phyloP scores from a whole-genome alignment of 2,113 vertebrate species.

The Desmodus rotundus region DNA sequence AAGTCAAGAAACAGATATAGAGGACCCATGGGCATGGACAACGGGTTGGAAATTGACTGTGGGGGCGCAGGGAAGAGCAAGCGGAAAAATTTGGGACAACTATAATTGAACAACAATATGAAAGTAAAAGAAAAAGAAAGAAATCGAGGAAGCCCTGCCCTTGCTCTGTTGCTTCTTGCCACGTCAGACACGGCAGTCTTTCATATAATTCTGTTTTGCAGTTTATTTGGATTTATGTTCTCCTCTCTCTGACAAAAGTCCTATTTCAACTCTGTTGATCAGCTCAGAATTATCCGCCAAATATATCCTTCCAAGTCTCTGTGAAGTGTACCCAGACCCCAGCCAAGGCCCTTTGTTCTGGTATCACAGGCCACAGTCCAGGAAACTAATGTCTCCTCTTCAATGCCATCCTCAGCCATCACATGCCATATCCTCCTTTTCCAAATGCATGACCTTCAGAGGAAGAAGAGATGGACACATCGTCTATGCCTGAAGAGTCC shows the following conservation, averaged over 20 bases:
- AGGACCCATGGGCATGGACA: too few relatives aligned
- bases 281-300: conserved; percentile 27
- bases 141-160: too few relatives aligned
- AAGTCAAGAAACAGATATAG: too few relatives aligned
- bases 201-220: neutral
- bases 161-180: neutral
- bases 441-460: neutral
- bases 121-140: too few relatives aligned
- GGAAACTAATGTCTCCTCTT: conserved; percentile 17
- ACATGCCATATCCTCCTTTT: neutral
- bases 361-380: neutral
- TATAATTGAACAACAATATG: too few relatives aligned
- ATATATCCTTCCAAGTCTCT: neutral
- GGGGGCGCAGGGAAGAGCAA: too few relatives aligned
- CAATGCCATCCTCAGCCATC: neutral
- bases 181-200: neutral
- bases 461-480: neutral
- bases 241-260: neutral
- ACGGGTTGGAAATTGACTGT: too few relatives aligned
- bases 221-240: neutral
- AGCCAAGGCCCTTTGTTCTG: conserved; percentile 14
- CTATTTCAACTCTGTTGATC: neutral
- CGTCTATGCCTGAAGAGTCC: neutral
- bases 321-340: neutral
- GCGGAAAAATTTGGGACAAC: too few relatives aligned